Conservation (phyloP, 2,888 invertebrate species). For the Onchidella celtica region DNA sequence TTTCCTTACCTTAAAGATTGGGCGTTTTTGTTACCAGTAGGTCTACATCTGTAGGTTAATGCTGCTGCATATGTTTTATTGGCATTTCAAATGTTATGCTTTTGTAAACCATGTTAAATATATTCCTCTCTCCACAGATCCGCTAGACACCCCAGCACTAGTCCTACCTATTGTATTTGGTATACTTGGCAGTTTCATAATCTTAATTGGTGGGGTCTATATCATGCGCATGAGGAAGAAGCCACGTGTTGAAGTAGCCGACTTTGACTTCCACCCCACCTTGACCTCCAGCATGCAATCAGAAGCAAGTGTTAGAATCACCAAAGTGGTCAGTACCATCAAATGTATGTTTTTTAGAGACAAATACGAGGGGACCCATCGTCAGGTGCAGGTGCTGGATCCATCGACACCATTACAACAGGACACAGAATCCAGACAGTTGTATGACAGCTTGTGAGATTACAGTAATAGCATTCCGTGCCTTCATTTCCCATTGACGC, state of each 20-base stretch:
- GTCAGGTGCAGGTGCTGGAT: neutral
- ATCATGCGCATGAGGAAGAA: slow-evolving; percentile 55
- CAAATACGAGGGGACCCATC: neutral
- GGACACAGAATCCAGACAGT: neutral
- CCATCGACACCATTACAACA: neutral
- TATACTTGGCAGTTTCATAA: slow-evolving; percentile 47
- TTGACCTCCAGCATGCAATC: slow-evolving; percentile 24
- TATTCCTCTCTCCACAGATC: slow-evolving; percentile 42
- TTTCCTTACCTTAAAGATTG: too few species aligned
- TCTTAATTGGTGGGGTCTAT: slow-evolving; percentile 54
- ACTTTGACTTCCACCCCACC: slow-evolving; percentile 69
- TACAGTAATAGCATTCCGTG: neutral
- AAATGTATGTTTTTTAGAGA: slow-evolving; percentile 32
- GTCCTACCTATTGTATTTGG: slow-evolving; percentile 56
- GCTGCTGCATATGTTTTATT: too few species aligned
- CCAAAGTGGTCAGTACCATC: slow-evolving; percentile 4
- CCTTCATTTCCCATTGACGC: too few species aligned
- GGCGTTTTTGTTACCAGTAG: too few species aligned
- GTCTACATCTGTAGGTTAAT: too few species aligned
- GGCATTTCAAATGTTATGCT: too few species aligned
- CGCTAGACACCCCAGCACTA: slow-evolving; percentile 48
- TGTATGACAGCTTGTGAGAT: slow-evolving; percentile 22
- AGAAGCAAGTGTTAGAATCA: neutral
- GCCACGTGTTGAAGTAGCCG: slow-evolving; percentile 62
- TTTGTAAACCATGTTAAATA: too few species aligned